Percentiles rank a stretch among this genome's conserved stretches.
Evolutionary conservation across 2,113 vertebrate species (phyloP).

Genomic region (Crotalus horridus): DNA sequence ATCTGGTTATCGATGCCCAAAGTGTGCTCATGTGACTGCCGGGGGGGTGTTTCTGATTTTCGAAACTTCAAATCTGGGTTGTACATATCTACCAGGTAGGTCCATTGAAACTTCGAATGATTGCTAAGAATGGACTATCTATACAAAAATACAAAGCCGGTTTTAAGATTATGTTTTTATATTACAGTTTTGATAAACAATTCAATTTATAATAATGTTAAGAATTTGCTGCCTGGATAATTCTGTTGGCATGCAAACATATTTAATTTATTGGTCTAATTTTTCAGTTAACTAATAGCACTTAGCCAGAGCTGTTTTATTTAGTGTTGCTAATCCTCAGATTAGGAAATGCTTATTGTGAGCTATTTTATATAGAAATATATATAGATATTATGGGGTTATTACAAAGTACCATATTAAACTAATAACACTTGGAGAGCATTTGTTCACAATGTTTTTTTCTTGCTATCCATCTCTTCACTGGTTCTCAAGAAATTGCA

Average conservation of each 20-base stretch:
- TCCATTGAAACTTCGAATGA: not conserved
- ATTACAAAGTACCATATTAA: not conserved
- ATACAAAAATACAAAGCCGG: not conserved
- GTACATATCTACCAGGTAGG: not conserved
- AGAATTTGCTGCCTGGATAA: not conserved
- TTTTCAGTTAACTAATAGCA: not conserved
- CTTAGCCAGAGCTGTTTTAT: not conserved
- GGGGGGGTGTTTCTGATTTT: not conserved
- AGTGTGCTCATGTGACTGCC: not conserved
- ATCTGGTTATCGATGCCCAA: not conserved
- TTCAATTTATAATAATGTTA: not conserved
- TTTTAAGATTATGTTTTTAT: not conserved
- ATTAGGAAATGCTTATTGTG: not conserved
- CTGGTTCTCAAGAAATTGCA: not conserved
- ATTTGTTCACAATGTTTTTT: not conserved
- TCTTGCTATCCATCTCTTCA: not conserved
- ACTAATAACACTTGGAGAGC: not conserved
- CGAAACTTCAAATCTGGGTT: not conserved
- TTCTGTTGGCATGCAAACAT: not conserved
- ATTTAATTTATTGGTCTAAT: not conserved
- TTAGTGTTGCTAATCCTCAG: not conserved
- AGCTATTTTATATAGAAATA: not conserved
- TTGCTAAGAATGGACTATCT: not conserved
- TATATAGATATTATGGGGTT: not conserved
- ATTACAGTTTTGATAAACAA: not conserved